Evolutionary conservation across 2,888 invertebrate species (phyloP).

Genomic region (Drosophila koepferae): DNA sequence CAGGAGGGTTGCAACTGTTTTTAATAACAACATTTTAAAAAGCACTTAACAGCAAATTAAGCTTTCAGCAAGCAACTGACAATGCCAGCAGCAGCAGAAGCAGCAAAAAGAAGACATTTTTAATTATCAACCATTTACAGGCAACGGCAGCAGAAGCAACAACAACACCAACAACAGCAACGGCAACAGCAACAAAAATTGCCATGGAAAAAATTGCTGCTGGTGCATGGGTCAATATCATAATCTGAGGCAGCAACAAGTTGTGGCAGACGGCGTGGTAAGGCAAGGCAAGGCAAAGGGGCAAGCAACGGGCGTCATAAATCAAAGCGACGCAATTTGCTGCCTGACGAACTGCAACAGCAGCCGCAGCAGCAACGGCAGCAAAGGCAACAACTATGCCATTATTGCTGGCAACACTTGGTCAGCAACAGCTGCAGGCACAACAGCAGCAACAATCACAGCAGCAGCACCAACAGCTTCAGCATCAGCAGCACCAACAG

Average conservation of each 20-base stretch:
- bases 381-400: constrained; percentile 53
- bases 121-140: constrained; percentile 79
- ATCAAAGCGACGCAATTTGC: constrained; percentile 83
- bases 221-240: constrained; percentile 82
- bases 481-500: constrained; percentile 58
- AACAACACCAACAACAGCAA: constrained; percentile 32
- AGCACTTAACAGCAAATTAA: constrained; percentile 79
- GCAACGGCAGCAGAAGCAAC: constrained; percentile 46
- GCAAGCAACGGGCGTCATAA: constrained; percentile 76
- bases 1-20: constrained; percentile 45
- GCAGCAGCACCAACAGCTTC: constrained; percentile 36
- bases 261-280: constrained; percentile 42
- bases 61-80: constrained; percentile 69
- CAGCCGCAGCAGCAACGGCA: constrained; percentile 56
- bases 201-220: constrained; percentile 69
- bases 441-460: constrained; percentile 36
- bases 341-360: constrained; percentile 77
- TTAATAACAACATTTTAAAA: constrained; percentile 75
- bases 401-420: constrained; percentile 72
- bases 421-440: constrained; percentile 49
- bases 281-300: constrained; percentile 48
- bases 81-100: constrained; percentile 31
- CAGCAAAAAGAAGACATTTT: constrained; percentile 70
- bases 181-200: constrained; percentile 31
- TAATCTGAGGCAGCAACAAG: constrained; percentile 79